A percentile compares a stretch with the other conserved stretches of the same genome.
Conservation (phyloP, 2,888 invertebrate species). For the Morpho deidamia region DNA sequence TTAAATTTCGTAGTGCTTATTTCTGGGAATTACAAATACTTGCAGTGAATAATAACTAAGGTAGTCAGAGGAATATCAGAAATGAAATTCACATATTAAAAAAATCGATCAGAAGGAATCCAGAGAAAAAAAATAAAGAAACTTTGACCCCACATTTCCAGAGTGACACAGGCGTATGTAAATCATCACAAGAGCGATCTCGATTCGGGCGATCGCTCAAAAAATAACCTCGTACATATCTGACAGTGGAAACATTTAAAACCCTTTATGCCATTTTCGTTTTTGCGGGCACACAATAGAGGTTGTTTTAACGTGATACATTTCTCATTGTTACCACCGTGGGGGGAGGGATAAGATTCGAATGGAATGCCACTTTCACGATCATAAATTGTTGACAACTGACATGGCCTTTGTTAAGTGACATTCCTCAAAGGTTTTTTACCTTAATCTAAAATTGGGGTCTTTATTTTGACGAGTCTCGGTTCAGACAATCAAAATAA, state of each 20-base stretch:
- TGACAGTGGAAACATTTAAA: not conserved
- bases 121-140: not conserved
- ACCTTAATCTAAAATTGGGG: slow-evolving; percentile 23
- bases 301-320: slow-evolving; percentile 17
- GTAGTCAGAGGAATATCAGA: too few species aligned
- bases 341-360: slow-evolving; percentile 12
- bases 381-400: slow-evolving; percentile 30
- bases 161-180: slow-evolving; percentile 2
- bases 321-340: slow-evolving; percentile 12
- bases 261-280: slow-evolving; percentile 8
- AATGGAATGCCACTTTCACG: slow-evolving; percentile 26
- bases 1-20: too few species aligned
- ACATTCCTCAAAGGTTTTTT: slow-evolving; percentile 26
- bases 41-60: too few species aligned
- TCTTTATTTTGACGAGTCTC: slow-evolving; percentile 8
- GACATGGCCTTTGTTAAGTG: slow-evolving; percentile 28
- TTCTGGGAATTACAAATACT: too few species aligned
- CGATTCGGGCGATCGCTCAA: slow-evolving; percentile 20
- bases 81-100: too few species aligned
- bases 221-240: slow-evolving; percentile 9
- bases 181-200: slow-evolving; percentile 12
- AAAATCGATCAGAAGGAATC: not conserved
- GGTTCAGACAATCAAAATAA: slow-evolving; percentile 1
- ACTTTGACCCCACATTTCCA: slow-evolving; percentile 7
- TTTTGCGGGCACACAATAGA: slow-evolving; percentile 14